Percentiles rank a stretch among this genome's conserved stretches.
Evolutionary conservation across 2,797 vertebrate genomes (phyloP).

Genomic region (Urophycis tenuis): DNA sequence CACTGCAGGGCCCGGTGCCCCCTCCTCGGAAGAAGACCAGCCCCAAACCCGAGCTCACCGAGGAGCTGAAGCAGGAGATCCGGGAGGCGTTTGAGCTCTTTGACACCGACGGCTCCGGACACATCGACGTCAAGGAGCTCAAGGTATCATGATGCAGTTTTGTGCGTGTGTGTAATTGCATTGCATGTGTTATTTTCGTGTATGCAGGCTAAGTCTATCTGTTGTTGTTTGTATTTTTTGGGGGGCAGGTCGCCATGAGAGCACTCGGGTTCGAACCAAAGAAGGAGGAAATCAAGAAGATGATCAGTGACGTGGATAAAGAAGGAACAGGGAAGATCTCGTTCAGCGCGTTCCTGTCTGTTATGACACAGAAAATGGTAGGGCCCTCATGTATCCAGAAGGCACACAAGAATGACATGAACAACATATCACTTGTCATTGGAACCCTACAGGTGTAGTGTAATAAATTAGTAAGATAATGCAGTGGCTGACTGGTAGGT

Average conservation of each 20-base stretch:
- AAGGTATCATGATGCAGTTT: conserved; percentile 66
- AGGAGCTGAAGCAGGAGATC: conserved; percentile 87
- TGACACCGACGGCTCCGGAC: conserved; percentile 83
- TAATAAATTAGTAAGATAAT: background rate
- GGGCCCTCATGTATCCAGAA: background rate
- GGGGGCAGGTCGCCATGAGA: conserved; percentile 87
- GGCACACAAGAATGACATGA: background rate
- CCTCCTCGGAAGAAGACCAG: conserved; percentile 76
- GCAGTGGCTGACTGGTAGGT: too few species aligned
- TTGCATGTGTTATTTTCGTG: background rate
- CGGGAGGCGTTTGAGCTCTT: conserved; percentile 91
- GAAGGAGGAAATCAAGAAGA: conserved; percentile 96
- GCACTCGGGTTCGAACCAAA: conserved; percentile 93
- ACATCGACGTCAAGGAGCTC: conserved; percentile 85
- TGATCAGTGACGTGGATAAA: conserved; percentile 86
- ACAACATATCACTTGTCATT: too few species aligned
- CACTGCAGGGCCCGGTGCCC: conserved; percentile 71
- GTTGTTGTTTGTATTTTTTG: conserved; percentile 2
- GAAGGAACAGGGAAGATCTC: conserved; percentile 88
- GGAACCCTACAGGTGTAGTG: background rate
- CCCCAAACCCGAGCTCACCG: conserved; percentile 80
- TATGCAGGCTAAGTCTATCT: background rate
- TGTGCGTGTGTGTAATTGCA: background rate
- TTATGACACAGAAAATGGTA: conserved; percentile 97
- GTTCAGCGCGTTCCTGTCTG: conserved; percentile 78